Base-by-base conservation (phyloP, 2,888 invertebrate species). In the Tachina grossa region DNA sequence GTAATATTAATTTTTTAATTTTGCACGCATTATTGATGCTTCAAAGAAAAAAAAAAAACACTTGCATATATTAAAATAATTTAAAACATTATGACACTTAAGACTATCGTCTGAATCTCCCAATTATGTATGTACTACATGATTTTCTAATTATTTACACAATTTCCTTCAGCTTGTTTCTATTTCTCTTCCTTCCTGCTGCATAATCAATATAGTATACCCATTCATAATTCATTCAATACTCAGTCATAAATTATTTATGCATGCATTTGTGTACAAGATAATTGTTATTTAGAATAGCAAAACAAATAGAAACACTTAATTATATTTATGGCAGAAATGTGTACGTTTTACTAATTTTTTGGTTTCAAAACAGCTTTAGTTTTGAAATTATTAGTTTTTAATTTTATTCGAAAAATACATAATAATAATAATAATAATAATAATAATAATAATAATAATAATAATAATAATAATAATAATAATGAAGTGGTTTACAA, bases 121-220 rank as follows among this genome's bases (percentile, higher is more conserved):
- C 9, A 65, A 65, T 19, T 55, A 55, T 55, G 19, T 16, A 65
- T 19, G 11, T 19, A 22, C n/a, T 61, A 51, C 75, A 76, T 61
- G 51, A 59, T 68, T 78, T 59, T 43, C 68, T 59, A 78, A 78
- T 78, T 61, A 69, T 59, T 49, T 69, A 41, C 19, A 71, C 22
- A 71, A 57, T 71, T 55, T 57, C 45, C n/a, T 71, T 43, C 45
- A 59, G 16, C 31, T 49, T 74, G 49, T 74, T 74, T 49, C 9
- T 19, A 49, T 74, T 61, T 19, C 8, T 65, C 41, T 75, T 63
- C 41, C 51, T 63, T 55, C 66, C 66, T 68, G 41, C 57, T 39
- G 16, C 51, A 66, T 11, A 47, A 4, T 31, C 2, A 0, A 31
- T 31, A 6, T 5, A 6, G 31, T 31, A 31, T 31, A 31, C 0